Base-by-base conservation (phyloP, 1,140 invertebrate species). In the Sweltsa coloradensis region DNA sequence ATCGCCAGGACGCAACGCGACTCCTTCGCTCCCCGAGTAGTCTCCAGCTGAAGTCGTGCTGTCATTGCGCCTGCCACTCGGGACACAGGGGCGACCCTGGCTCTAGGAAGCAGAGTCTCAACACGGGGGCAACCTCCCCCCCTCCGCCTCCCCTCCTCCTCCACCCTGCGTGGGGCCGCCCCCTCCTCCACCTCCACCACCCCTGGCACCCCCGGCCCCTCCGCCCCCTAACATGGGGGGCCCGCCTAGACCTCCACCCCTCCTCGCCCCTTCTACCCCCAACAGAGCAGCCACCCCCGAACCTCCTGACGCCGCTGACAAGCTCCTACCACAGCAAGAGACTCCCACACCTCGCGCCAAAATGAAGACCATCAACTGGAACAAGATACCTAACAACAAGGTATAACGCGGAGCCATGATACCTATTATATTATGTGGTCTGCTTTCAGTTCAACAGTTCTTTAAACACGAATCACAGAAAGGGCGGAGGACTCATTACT, bases 341-440 rank as follows among this genome's bases (percentile, higher is more conserved):
- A 91, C 80, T 31, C 89, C 89, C 0, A 79, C 81, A 34, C 89
- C 90, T 3, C 86, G 85, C 64, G 76, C 83, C n/a, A 92, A 92
- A 62, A 91, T 93, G 89, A 90, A 90, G 66, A 90, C 89, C 3
- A 81, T 93, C 49, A 94, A 94, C 61, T 93, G 89, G 89, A 89
- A 86, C 60, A 92, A 92, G 64, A 91, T 94, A 57, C 86, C 89
- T 3, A 83, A 81, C 62, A 82, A 82, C 59, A 89, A 88, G 67
- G 81, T 83, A 55, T n/a, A n/a, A n/a, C n/a, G n/a, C n/a, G n/a
- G n/a, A n/a, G n/a, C n/a, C n/a, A n/a, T n/a, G n/a, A n/a, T n/a
- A n/a, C n/a, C n/a, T n/a, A n/a, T n/a, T n/a, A n/a, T n/a, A n/a
- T n/a, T n/a, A n/a, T n/a, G n/a, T n/a, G n/a, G n/a, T n/a, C n/a